Evolutionary conservation across 2,113 vertebrate species (phyloP), one percentile per base, ranked within the genome.

Genomic region (Tympanuchus pallidicinctus): DNA sequence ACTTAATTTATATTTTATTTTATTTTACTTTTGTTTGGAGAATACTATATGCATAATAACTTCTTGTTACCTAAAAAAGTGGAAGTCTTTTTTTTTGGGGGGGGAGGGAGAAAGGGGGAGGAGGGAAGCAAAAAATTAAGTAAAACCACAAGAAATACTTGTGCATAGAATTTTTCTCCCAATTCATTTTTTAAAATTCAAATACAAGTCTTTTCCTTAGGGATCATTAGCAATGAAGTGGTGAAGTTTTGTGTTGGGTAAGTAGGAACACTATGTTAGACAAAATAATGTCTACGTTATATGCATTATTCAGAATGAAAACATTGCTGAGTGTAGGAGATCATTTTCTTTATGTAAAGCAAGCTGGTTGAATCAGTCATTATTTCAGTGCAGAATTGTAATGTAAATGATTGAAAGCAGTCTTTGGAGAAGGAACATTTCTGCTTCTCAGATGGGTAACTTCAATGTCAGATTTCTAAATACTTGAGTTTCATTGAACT

Each of bases 301-400:
- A 45, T 6, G 72, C 64, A 73, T n/a, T 88, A n/a, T 2, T 30
- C 43, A 40, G 86, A 73, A 61, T 93, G 42, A 28, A 71, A 83
- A 64, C 61, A 57, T 32, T 24, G 59, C 57, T 83, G 73, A 86
- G 13, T 6, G 1, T 70, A 88, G 86, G 56, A 88, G 77, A 60
- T 90, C 61, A 42, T 88, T 77, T 90, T 77, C 59, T 88, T 86
- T 73, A 48, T 45, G 15, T 24, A 74, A 40, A 59, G 43, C 57
- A 63, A 88, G 1, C 11, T 82, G 40, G 20, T 40, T 2, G 0
- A 69, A 85, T 79, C 38, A 25, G 52, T 73, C 32, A 57, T 79
- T 75, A 91, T 45, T 78, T 85, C 60, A 38, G 45, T 50, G 36
- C 18, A 45, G 56, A 42, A 73, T 86, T 92, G 76, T 77, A 71